Base-by-base conservation (phyloP, 92 coral and sea anemone genomes). In the Epizoanthus ramosus region DNA sequence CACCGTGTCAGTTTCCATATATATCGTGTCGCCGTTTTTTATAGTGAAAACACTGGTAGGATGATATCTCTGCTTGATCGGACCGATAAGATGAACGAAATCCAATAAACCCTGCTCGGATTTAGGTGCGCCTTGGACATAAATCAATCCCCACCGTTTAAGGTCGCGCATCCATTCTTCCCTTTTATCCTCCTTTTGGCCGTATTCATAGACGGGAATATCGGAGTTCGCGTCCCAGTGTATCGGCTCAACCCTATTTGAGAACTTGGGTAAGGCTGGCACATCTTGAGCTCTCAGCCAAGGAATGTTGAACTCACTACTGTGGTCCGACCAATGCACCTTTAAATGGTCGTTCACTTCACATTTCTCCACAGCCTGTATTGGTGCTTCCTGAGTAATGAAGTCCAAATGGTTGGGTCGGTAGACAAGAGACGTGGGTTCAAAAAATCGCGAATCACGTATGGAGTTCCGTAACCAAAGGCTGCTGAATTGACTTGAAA, bases 271-370 rank as follows among this genome's bases (percentile, higher is more conserved):
- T 1, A 72, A 58, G 2, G 77, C 17, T 8, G 23, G 0, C 59
- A 50, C 21, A 22, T 72, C 77, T 23, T 72, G 77, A 2, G 77
- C 77, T 23, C 77, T 72, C 3, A 72, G 33, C 77, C 77, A 72
- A 0, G 77, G 61, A 9, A 72, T 72, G 77, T 50, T 47, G 60
- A 72, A 72, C 15, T 72, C 77, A 8, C 77, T 72, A 50, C 77
- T 22, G 77, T 72, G 77, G n/a, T 72, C 77, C 16, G 39, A 4
- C 77, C 77, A 72, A 19, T 47, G 39, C 4, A 72, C 61, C 37
- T 45, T 72, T 25, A 72, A 14, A 23, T 8, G 9, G 18, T 72
- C 28, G 21, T 18, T 50, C 28, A n/a, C 39, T 19, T 72, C 59
- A 35, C 59, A 47, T 28, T 41, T 6, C 77, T 72, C 59, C 18